Percentiles rank a stretch among this genome's conserved stretches.
Conservation (phyloP, 2,797 vertebrate genomes). For the Odontamblyopus rebecca region DNA sequence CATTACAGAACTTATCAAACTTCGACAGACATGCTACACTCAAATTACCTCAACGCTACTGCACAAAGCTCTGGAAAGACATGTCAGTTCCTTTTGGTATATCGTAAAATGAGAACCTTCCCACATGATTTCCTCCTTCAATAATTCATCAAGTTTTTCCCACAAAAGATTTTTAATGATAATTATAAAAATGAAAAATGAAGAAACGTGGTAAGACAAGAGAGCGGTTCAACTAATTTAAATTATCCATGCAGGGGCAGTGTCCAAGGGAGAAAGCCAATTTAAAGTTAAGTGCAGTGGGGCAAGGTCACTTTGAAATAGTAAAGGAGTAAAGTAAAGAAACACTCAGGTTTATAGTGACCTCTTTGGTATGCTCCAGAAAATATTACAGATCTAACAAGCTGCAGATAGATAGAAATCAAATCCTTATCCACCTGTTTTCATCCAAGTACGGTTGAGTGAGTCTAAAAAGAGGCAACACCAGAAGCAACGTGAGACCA, state of each 20-base stretch:
- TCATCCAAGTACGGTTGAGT: slow-evolving; percentile 34
- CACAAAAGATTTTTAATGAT: slow-evolving; percentile 3
- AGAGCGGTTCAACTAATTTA: not conserved
- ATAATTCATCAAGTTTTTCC: slow-evolving; percentile 36
- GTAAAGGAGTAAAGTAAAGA: slow-evolving; percentile 3
- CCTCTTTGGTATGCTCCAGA: slow-evolving; percentile 34
- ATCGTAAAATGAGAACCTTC: slow-evolving; percentile 13
- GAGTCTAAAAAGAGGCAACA: slow-evolving; percentile 49
- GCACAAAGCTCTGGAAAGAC: slow-evolving; percentile 11
- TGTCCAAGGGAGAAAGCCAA: slow-evolving; percentile 40
- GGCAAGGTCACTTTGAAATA: slow-evolving; percentile 16
- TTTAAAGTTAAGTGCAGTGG: slow-evolving; percentile 33
- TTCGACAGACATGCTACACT: slow-evolving; percentile 27
- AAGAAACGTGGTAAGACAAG: slow-evolving; percentile 8
- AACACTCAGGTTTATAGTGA: not conserved
- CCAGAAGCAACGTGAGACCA: slow-evolving; percentile 61
- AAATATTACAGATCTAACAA: slow-evolving; percentile 21
- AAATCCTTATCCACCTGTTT: slow-evolving; percentile 47
- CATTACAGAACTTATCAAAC: slow-evolving; percentile 37
- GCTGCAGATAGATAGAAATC: slow-evolving; percentile 34
- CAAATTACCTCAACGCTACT: slow-evolving; percentile 29
- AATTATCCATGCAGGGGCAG: slow-evolving; percentile 12
- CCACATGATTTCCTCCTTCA: slow-evolving; percentile 12
- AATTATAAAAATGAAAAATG: slow-evolving; percentile 18
- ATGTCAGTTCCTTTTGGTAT: slow-evolving; percentile 16